phyloP scores from a whole-genome alignment of 2,797 vertebrate species.

The Tiaroga cobitis region DNA sequence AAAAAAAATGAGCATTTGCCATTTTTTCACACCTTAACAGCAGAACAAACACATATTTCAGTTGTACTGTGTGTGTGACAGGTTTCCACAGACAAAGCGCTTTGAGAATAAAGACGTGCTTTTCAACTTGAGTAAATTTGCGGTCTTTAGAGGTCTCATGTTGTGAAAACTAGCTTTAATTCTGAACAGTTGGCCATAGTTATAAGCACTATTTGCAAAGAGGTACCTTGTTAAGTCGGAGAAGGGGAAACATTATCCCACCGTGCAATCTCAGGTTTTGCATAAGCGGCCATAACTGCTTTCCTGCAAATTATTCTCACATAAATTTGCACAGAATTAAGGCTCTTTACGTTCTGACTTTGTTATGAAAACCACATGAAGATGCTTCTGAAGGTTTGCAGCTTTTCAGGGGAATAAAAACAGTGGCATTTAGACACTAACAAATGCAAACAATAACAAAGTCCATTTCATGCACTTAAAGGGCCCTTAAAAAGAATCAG shows the following conservation, averaged over 20 bases:
- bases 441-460: neutral
- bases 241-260: constrained; percentile 47
- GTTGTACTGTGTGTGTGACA: neutral
- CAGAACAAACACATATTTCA: constrained; percentile 9
- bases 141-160: constrained; percentile 48
- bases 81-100: neutral
- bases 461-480: neutral
- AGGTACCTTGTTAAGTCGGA: constrained; percentile 49
- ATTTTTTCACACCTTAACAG: neutral
- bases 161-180: constrained; percentile 60
- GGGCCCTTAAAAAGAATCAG: neutral
- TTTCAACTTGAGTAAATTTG: constrained; percentile 52
- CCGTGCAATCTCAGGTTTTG: constrained; percentile 42
- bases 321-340: constrained; percentile 19
- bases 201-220: constrained; percentile 44
- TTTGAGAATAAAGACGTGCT: constrained; percentile 16
- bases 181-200: constrained; percentile 49
- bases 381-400: neutral
- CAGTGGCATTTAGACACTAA: neutral
- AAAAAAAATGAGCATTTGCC: neutral
- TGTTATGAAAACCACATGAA: constrained; percentile 7
- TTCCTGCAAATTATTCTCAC: constrained; percentile 28
- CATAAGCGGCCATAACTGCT: constrained; percentile 29
- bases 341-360: constrained; percentile 16
- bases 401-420: neutral